Evolutionary conservation across 2,888 invertebrate genomes (phyloP).

Genomic region (Branchellion lobata): DNA sequence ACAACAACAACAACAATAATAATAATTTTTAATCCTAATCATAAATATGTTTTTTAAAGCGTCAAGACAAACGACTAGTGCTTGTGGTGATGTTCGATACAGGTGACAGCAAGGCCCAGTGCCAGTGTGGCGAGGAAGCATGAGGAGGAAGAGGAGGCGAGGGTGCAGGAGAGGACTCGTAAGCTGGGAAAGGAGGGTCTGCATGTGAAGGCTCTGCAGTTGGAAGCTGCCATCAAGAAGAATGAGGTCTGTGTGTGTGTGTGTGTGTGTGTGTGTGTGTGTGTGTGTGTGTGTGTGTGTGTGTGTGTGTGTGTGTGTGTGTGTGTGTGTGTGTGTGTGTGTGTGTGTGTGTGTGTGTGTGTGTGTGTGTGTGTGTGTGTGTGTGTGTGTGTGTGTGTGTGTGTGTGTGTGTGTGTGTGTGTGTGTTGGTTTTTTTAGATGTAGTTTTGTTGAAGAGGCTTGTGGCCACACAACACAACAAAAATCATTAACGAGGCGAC

Average conservation of each 20-base stretch:
- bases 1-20: conserved; percentile 52
- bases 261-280: conserved; percentile 12
- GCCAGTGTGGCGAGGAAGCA: conserved; percentile 70
- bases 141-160: conserved; percentile 72
- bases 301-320: conserved; percentile 14
- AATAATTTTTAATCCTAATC: no score
- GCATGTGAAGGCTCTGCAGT: conserved; percentile 67
- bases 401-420: conserved; percentile 25
- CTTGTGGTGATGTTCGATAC: no score
- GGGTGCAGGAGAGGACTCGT: conserved; percentile 71
- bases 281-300: conserved; percentile 31
- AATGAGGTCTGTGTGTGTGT: conserved; percentile 70
- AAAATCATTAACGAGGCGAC: neutral
- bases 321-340: conserved; percentile 31
- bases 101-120: conserved; percentile 68
- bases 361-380: conserved; percentile 24
- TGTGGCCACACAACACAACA: neutral
- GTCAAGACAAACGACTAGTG: no score
- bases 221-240: conserved; percentile 72
- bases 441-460: neutral
- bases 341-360: conserved; percentile 33
- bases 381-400: conserved; percentile 41
- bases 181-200: conserved; percentile 73
- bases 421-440: neutral
- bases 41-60: no score